Percentiles rank a stretch among this genome's conserved stretches.
Conservation (phyloP, 2,113 vertebrate genomes). For the Beaufortia kweichowensis region DNA sequence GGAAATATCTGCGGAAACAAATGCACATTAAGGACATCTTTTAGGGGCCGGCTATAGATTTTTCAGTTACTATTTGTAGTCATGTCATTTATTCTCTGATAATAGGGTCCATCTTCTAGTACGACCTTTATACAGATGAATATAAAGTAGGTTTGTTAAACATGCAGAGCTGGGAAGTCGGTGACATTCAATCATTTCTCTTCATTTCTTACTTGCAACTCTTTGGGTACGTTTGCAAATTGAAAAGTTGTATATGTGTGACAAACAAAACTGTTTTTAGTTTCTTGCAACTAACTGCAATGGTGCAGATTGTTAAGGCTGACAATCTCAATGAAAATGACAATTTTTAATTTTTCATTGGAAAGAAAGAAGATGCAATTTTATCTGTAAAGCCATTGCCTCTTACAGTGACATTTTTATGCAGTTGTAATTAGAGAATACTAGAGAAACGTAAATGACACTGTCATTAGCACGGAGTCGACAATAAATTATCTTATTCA, state of each 20-base stretch:
- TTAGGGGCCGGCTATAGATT: not conserved
- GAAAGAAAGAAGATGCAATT: not conserved
- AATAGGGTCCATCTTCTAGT: not conserved
- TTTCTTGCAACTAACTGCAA: too few relatives aligned
- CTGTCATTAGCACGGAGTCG: slow-evolving; percentile 23
- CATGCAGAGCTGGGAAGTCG: not conserved
- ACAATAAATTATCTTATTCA: slow-evolving; percentile 12
- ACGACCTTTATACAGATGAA: not conserved
- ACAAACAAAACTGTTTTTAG: too few relatives aligned
- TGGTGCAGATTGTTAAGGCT: too few relatives aligned
- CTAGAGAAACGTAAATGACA: slow-evolving; percentile 7
- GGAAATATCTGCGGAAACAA: slow-evolving; percentile 73
- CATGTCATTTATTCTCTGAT: slow-evolving; percentile 4
- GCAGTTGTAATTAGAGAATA: not conserved
- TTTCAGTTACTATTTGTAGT: slow-evolving; percentile 20
- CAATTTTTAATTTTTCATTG: too few relatives aligned
- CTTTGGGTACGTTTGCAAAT: too few relatives aligned
- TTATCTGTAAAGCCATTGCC: not conserved
- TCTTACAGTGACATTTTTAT: not conserved
- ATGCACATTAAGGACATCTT: slow-evolving; percentile 29
- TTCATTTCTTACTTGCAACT: not conserved
- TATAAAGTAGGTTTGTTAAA: slow-evolving; percentile 14
- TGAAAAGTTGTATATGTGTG: too few relatives aligned
- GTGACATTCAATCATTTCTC: slow-evolving; percentile 2
- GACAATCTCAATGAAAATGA: too few relatives aligned